Conservation (phyloP, 2,113 vertebrate genomes). For the Smithornis capensis region DNA sequence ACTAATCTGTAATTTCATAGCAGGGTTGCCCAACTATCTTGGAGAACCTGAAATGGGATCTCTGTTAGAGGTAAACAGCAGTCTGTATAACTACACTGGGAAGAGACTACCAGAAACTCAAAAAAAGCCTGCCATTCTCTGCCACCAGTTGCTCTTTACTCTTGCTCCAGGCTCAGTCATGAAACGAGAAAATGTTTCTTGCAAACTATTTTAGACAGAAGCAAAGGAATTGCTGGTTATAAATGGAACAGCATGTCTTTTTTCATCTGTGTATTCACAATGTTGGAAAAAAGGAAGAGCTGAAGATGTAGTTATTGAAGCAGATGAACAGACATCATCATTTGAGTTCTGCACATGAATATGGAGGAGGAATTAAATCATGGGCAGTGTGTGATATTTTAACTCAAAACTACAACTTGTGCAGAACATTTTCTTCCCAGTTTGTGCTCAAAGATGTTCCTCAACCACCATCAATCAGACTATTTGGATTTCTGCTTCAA, state of each 20-base stretch:
- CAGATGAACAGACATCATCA: not conserved
- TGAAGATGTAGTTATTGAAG: slow-evolving; percentile 13
- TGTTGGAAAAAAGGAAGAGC: not conserved
- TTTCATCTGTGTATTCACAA: not conserved
- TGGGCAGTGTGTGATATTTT: not conserved
- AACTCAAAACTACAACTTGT: not conserved
- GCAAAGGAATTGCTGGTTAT: not conserved
- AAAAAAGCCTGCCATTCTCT: not conserved
- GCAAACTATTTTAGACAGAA: not conserved
- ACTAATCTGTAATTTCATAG: not conserved
- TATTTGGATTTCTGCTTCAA: not conserved
- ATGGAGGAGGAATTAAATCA: slow-evolving; percentile 35
- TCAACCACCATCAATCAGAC: not conserved
- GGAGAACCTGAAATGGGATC: not conserved
- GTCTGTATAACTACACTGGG: not conserved
- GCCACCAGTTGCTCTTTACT: not conserved
- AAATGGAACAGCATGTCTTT: slow-evolving; percentile 17
- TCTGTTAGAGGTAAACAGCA: not conserved
- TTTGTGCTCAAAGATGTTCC: not conserved
- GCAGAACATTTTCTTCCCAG: not conserved
- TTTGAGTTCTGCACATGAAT: slow-evolving; percentile 27
- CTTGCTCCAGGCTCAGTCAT: not conserved
- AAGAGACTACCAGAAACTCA: not conserved
- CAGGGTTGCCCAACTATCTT: not conserved
- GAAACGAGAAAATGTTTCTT: not conserved